phyloP scores from a whole-genome alignment of 2,888 invertebrate genomes.

The Drosophila mercatorum region DNA sequence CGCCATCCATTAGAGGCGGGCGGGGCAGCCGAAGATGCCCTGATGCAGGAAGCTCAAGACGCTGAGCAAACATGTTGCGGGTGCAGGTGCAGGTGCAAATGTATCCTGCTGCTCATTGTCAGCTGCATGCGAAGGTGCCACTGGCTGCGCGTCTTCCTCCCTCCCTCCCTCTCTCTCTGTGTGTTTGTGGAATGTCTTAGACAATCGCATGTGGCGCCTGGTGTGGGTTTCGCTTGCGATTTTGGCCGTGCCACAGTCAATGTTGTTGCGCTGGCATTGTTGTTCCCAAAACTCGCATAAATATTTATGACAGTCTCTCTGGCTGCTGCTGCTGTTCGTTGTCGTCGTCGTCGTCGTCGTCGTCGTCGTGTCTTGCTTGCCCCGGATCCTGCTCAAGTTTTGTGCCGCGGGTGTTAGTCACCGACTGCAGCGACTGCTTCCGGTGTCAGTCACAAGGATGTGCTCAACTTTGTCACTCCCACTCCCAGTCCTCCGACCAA shows the following conservation, averaged over 20 bases:
- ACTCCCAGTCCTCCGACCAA: neutral
- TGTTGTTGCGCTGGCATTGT: conserved; percentile 66
- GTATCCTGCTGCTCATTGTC: conserved; percentile 78
- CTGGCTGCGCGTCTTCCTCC: neutral
- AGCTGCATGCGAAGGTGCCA: conserved; percentile 51
- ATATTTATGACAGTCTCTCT: conserved; percentile 82
- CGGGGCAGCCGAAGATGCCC: conserved; percentile 1
- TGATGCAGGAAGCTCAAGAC: conserved; percentile 58
- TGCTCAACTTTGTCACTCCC: conserved; percentile 47
- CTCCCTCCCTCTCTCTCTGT: neutral
- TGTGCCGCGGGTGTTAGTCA: conserved; percentile 61
- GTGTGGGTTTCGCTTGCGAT: conserved; percentile 16
- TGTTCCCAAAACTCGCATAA: conserved; percentile 84
- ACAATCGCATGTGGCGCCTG: conserved; percentile 74
- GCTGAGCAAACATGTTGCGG: conserved; percentile 72
- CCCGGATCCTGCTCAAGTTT: conserved; percentile 47
- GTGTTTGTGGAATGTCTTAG: conserved; percentile 55
- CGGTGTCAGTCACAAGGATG: conserved; percentile 74
- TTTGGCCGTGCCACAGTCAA: conserved; percentile 33
- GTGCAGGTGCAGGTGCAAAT: conserved; percentile 58
- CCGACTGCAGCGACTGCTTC: conserved; percentile 67
- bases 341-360: conserved; percentile 34
- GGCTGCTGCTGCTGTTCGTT: conserved; percentile 53
- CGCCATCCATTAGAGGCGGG: conserved; percentile 67
- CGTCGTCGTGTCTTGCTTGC: conserved; percentile 34